phyloP scores from a whole-genome alignment of 2,797 vertebrate species.

The Pristis pectinata region DNA sequence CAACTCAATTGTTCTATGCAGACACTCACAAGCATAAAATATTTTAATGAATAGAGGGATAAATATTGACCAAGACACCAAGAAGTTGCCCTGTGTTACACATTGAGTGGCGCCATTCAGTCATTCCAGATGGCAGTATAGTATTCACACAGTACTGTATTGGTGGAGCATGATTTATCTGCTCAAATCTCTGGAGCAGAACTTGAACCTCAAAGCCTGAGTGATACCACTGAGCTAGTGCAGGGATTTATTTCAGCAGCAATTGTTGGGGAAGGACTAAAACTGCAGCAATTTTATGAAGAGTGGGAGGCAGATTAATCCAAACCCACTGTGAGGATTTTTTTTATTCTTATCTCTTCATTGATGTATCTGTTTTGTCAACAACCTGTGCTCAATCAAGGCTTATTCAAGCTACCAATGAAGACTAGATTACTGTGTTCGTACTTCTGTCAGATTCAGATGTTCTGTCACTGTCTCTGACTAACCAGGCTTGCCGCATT shows the following conservation, averaged over 20 bases:
- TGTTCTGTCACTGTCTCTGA: neutral
- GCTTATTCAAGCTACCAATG: neutral
- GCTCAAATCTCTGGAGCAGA: neutral
- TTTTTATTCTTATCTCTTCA: neutral
- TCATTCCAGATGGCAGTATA: neutral
- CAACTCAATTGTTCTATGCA: neutral
- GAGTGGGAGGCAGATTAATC: neutral
- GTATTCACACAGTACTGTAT: neutral
- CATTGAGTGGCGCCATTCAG: neutral
- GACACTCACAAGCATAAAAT: neutral
- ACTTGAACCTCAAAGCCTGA: neutral
- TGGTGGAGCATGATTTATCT: neutral
- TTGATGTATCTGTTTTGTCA: neutral
- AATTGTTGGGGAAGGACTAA: neutral
- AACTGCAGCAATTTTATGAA: neutral
- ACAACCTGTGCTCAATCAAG: neutral
- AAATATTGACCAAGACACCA: neutral
- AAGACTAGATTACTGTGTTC: neutral
- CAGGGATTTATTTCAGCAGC: neutral
- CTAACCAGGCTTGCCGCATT: neutral
- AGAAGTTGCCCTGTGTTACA: neutral
- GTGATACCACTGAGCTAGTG: neutral
- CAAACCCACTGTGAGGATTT: neutral
- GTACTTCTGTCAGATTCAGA: neutral
- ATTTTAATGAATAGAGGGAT: neutral